phyloP scores from a whole-genome alignment of 2,113 vertebrate species.

The Xenopus borealis region DNA sequence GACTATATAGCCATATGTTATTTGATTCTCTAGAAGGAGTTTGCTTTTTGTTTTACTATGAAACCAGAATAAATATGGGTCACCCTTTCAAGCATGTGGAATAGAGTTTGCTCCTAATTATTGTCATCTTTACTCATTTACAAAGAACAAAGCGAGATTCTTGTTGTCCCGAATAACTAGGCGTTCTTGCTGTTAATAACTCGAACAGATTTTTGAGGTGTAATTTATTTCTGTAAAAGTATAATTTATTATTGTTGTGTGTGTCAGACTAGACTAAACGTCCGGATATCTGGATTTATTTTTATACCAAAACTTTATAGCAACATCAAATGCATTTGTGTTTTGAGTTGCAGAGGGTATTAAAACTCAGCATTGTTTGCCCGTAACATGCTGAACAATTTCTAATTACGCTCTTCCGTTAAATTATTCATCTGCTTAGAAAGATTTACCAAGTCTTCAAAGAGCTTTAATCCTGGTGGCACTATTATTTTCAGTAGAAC shows the following conservation, averaged over 20 bases:
- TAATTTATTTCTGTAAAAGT: constrained; percentile 1
- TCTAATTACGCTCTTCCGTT: constrained; percentile 28
- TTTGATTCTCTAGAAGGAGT: background rate
- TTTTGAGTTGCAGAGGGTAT: background rate
- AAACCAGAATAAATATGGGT: background rate
- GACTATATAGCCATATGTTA: background rate
- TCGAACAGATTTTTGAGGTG: constrained; percentile 7
- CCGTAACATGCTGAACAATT: background rate
- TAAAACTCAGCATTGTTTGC: constrained; percentile 16
- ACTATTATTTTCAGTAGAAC: constrained; percentile 32
- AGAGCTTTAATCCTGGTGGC: constrained; percentile 40
- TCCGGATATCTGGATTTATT: background rate
- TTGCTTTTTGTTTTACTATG: background rate
- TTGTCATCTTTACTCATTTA: constrained; percentile 33
- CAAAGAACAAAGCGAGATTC: constrained; percentile 29
- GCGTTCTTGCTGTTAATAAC: constrained; percentile 11
- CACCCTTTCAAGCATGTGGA: constrained; percentile 11
- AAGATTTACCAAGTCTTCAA: constrained; percentile 38
- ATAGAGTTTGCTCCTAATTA: constrained; percentile 23
- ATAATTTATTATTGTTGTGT: too few relatives aligned
- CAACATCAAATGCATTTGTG: background rate
- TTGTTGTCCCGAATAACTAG: constrained; percentile 8
- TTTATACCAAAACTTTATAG: background rate
- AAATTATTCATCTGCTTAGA: constrained; percentile 43
- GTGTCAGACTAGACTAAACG: too few relatives aligned